A percentile compares a stretch with the other conserved stretches of the same genome.
Conservation (phyloP, 2,113 vertebrate species). For the rat (Rattus norvegicus) region DNA sequence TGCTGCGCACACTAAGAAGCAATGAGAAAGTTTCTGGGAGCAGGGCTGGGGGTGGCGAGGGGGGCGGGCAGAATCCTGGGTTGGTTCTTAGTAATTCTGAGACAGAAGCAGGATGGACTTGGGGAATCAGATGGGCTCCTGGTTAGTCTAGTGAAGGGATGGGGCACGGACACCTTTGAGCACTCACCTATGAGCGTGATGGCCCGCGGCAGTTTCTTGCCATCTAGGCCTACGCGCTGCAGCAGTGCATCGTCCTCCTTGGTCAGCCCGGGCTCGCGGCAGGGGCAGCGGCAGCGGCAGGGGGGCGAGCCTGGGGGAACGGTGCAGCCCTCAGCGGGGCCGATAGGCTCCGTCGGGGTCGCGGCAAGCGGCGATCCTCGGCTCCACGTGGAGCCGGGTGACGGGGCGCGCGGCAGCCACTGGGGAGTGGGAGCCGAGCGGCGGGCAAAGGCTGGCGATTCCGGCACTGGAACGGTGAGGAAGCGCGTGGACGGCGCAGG, state of each 20-base stretch:
- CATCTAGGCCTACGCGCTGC: not conserved
- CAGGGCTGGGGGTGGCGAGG: too few relatives aligned
- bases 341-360: not conserved
- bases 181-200: slow-evolving; percentile 60
- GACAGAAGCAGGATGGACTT: not conserved
- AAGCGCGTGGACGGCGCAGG: slow-evolving; percentile 74
- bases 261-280: slow-evolving; percentile 1
- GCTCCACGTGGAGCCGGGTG: slow-evolving; percentile 38
- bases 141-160: not conserved
- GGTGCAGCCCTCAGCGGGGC: not conserved
- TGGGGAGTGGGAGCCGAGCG: not conserved
- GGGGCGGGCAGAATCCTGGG: accelerated
- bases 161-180: not conserved
- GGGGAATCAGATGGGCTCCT: not conserved
- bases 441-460: slow-evolving; percentile 68
- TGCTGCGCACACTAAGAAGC: not conserved
- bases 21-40: not conserved
- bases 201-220: slow-evolving; percentile 31
- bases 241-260: slow-evolving; percentile 7
- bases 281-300: slow-evolving; percentile 61
- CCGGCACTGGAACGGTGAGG: slow-evolving; percentile 68
- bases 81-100: not conserved
- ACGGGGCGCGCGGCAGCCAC: not conserved
- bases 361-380: not conserved
- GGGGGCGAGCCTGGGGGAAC: not conserved